Evolutionary conservation across 2,113 vertebrate genomes (phyloP).

Genomic region (Pollachius pollachius): DNA sequence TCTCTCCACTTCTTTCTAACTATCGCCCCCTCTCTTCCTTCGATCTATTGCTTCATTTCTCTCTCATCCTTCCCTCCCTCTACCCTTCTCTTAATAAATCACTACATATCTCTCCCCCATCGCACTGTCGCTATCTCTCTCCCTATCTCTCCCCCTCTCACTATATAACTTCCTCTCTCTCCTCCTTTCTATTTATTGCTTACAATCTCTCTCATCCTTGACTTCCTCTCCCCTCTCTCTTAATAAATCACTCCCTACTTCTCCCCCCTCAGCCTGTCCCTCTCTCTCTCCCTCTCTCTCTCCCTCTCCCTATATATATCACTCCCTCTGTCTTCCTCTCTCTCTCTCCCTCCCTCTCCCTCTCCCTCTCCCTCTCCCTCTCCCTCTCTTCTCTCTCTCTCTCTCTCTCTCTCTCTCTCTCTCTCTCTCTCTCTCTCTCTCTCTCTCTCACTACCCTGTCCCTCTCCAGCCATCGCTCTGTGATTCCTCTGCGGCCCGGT

Average conservation of each 20-base stretch:
- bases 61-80: background rate
- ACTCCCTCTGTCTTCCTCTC: constrained; percentile 2
- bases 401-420: background rate
- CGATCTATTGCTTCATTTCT: background rate
- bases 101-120: constrained; percentile 32
- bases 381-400: constrained; percentile 15
- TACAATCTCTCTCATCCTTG: constrained; percentile 28
- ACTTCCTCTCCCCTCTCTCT: background rate
- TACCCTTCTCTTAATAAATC: constrained; percentile 14
- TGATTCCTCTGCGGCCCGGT: constrained; percentile 17
- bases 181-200: constrained; percentile 39
- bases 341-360: constrained; percentile 36
- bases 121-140: background rate
- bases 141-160: background rate
- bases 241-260: background rate
- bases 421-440: constrained; percentile 7
- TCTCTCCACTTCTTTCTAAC: background rate
- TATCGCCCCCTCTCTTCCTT: background rate
- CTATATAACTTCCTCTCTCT: constrained; percentile 9
- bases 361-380: constrained; percentile 42
- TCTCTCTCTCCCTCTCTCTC: constrained; percentile 8
- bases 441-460: constrained; percentile 5
- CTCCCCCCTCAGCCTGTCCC: constrained; percentile 8
- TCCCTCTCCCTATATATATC: constrained; percentile 4
- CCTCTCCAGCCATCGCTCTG: constrained; percentile 1